Percentiles rank a stretch among this genome's conserved stretches.
These are phyloP conservation scores for Columba janthina DNA, from an alignment of 2,113 vertebrate genomes.

Conservation along the genomic window DNA sequence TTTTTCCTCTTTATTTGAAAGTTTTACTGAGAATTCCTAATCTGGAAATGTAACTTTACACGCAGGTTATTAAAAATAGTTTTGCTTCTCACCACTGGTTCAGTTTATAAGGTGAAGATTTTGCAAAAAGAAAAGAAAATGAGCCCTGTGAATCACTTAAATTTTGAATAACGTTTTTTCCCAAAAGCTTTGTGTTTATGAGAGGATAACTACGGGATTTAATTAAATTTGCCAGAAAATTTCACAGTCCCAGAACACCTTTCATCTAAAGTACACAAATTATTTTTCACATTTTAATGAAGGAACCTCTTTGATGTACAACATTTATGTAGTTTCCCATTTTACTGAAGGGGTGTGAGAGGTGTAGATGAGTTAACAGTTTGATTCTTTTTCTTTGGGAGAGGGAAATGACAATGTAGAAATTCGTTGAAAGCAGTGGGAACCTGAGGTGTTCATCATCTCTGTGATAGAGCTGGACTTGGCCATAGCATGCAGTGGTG, in stretches of 20 bases:
- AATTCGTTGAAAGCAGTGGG: not conserved
- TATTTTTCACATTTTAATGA: conserved; percentile 61
- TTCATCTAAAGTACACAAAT: conserved; percentile 60
- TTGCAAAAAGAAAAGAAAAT: not conserved
- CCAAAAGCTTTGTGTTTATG: conserved; percentile 15
- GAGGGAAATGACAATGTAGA: not conserved
- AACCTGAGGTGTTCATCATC: not conserved
- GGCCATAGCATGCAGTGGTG: not conserved
- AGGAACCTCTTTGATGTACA: conserved; percentile 51
- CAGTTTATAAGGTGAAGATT: not conserved
- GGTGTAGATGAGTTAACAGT: conserved; percentile 28
- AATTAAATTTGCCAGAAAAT: conserved; percentile 53
- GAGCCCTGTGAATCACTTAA: not conserved
- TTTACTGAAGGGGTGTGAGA: conserved; percentile 19
- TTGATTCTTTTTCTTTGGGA: not conserved
- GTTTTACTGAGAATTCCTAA: not conserved
- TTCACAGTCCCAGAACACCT: conserved; percentile 50
- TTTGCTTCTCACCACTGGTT: not conserved
- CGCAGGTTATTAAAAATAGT: not conserved
- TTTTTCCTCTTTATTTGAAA: not conserved
- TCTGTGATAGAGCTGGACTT: not conserved
- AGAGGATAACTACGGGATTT: conserved; percentile 21
- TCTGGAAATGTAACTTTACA: not conserved
- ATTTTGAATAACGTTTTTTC: not conserved
- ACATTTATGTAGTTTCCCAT: not conserved